phyloP scores from a whole-genome alignment of 1,140 invertebrate species.

The Cyclina sinensis region DNA sequence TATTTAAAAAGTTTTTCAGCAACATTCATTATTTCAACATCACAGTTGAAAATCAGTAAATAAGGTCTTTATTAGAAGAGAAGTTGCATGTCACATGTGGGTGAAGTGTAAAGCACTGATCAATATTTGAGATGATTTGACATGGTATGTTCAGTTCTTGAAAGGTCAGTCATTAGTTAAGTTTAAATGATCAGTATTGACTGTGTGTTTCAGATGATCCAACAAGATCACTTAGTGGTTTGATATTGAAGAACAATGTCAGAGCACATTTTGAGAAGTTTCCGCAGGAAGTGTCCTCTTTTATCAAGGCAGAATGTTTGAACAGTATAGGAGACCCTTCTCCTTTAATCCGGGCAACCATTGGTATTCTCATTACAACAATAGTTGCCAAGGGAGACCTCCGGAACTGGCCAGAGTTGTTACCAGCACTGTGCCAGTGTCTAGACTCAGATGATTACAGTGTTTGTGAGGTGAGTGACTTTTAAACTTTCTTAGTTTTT shows the following conservation, averaged over 20 bases:
- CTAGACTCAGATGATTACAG: constrained; percentile 98
- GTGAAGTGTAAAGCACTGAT: too few species aligned
- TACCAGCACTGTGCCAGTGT: constrained; percentile 97
- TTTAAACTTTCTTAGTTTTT: too few species aligned
- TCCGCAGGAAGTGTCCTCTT: constrained; percentile 93
- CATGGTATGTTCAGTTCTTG: too few species aligned
- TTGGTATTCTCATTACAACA: constrained; percentile 99
- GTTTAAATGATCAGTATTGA: too few species aligned
- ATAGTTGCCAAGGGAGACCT: constrained; percentile 96
- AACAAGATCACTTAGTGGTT: constrained; percentile 97
- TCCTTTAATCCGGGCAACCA: constrained; percentile 97
- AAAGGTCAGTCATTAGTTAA: too few species aligned
- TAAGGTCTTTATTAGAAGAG: too few species aligned
- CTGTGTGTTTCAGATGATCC: constrained; percentile 92
- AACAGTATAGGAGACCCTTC: constrained; percentile 97
- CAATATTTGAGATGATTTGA: too few species aligned
- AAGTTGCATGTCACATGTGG: too few species aligned
- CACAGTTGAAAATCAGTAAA: too few species aligned
- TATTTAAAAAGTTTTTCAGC: too few species aligned
- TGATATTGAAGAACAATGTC: constrained; percentile 99
- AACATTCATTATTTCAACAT: too few species aligned
- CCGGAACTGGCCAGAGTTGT: constrained; percentile 96
- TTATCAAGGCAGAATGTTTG: constrained; percentile 94
- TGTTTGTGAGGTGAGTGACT: constrained; percentile 93
- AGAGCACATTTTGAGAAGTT: constrained; percentile 97